These are phyloP conservation scores for Morbakka virulenta DNA, from an alignment of 30 jellyfish, hydroid and myxozoan species.

Conservation along the genomic window DNA sequence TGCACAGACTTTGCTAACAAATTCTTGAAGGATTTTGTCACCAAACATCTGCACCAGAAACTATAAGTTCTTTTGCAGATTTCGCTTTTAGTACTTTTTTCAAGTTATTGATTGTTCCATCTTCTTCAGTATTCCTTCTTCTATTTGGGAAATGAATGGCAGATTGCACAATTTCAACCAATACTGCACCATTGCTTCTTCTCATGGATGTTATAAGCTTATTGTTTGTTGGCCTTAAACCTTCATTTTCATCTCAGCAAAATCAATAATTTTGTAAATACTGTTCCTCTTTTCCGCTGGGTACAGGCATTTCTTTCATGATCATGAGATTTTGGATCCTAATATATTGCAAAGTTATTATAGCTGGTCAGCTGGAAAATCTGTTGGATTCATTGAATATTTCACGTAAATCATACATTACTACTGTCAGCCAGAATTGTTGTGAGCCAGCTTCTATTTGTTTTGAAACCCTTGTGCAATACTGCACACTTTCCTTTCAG, in stretches of 20 bases:
- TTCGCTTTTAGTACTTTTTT: constrained; percentile 11
- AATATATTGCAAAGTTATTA: constrained; percentile 10
- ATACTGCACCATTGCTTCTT: constrained; percentile 32
- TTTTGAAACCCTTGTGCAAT: constrained; percentile 48
- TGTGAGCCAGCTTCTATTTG: constrained; percentile 51
- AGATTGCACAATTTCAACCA: constrained; percentile 53
- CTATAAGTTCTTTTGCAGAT: constrained; percentile 17
- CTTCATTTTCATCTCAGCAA: background rate
- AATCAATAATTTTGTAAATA: background rate
- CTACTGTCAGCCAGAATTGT: constrained; percentile 54
- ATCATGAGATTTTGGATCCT: constrained; percentile 21
- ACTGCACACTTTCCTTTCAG: constrained; percentile 37
- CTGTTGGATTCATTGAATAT: constrained; percentile 35
- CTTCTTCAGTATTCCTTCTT: constrained; percentile 42
- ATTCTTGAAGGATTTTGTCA: constrained; percentile 8
- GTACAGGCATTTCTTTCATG: constrained; percentile 45
- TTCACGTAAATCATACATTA: constrained; percentile 28
- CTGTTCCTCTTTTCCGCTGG: constrained; percentile 39
- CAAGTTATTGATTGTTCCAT: constrained; percentile 28
- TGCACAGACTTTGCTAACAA: constrained; percentile 26
- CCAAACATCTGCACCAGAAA: constrained; percentile 35
- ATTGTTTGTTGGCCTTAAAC: background rate
- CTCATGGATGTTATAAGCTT: constrained; percentile 33
- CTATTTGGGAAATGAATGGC: constrained; percentile 21
- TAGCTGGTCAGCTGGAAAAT: constrained; percentile 26